Conservation (phyloP, 2,888 invertebrate genomes). For the Acleris sparsana region DNA sequence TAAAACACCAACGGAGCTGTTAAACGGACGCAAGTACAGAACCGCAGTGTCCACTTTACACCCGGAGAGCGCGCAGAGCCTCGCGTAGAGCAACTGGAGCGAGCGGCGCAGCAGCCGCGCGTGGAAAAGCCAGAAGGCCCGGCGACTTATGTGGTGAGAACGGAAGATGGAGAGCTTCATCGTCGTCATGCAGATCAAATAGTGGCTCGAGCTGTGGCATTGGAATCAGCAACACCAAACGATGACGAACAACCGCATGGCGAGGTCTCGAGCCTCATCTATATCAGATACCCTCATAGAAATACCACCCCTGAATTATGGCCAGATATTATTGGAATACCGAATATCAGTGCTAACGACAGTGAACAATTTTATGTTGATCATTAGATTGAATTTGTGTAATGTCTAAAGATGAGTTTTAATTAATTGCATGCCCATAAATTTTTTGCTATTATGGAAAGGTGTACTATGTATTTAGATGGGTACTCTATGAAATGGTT, state of each 20-base stretch:
- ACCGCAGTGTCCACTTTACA: no score
- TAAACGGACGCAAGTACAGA: no score
- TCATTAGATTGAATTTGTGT: no score
- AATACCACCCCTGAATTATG: neutral
- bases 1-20: slow-evolving; percentile 3
- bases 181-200: slow-evolving; percentile 14
- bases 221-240: neutral
- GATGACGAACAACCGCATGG: neutral
- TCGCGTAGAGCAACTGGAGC: neutral
- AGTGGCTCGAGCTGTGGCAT: neutral
- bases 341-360: neutral
- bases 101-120: neutral
- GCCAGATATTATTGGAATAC: neutral
- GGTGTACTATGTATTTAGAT: neutral
- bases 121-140: slow-evolving; percentile 8
- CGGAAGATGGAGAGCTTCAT: slow-evolving; percentile 12
- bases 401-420: no score
- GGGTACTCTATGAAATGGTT: neutral
- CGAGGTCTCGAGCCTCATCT: neutral
- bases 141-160: slow-evolving; percentile 12
- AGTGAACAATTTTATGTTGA: no score
- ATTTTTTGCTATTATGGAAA: neutral
- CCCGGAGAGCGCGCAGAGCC: neutral
- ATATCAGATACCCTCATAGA: no score
- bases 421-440: neutral